phyloP scores from a whole-genome alignment of 2,888 invertebrate species.

The Junonia oenone region DNA sequence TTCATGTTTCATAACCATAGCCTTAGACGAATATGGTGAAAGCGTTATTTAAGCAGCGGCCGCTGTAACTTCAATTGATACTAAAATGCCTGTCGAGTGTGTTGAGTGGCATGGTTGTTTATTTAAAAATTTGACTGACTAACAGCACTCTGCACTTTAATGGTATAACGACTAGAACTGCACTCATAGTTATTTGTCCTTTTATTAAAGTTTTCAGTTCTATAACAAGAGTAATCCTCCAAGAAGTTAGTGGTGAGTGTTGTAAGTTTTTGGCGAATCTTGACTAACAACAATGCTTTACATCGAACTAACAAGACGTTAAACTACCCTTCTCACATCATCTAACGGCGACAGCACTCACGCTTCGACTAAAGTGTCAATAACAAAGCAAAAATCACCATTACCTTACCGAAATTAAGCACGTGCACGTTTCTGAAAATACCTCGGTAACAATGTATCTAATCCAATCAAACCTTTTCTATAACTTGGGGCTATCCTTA shows the following conservation, averaged over 20 bases:
- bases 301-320: slow-evolving; percentile 28
- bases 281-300: slow-evolving; percentile 53
- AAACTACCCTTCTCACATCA: slow-evolving; percentile 13
- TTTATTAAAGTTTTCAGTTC: slow-evolving; percentile 68
- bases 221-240: slow-evolving; percentile 68
- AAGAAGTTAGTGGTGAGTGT: slow-evolving; percentile 76
- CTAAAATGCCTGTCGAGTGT: slow-evolving; percentile 64
- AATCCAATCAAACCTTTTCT: background rate
- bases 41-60: slow-evolving; percentile 36
- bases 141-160: slow-evolving; percentile 72
- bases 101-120: slow-evolving; percentile 64
- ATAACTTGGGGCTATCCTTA: slow-evolving; percentile 1
- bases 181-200: slow-evolving; percentile 70
- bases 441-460: background rate
- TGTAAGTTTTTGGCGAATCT: slow-evolving; percentile 66
- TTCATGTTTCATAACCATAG: slow-evolving; percentile 37
- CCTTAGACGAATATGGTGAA: slow-evolving; percentile 47
- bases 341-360: slow-evolving; percentile 16
- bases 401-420: slow-evolving; percentile 5
- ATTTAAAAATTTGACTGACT: slow-evolving; percentile 57
- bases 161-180: slow-evolving; percentile 56
- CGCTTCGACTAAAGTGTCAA: slow-evolving; percentile 15
- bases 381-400: slow-evolving; percentile 18
- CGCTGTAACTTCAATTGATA: slow-evolving; percentile 73
- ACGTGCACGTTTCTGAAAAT: slow-evolving; percentile 15